These are phyloP conservation scores for Drosophila peninsularis DNA, from an alignment of 2,888 invertebrate species.

Conservation along the genomic window DNA sequence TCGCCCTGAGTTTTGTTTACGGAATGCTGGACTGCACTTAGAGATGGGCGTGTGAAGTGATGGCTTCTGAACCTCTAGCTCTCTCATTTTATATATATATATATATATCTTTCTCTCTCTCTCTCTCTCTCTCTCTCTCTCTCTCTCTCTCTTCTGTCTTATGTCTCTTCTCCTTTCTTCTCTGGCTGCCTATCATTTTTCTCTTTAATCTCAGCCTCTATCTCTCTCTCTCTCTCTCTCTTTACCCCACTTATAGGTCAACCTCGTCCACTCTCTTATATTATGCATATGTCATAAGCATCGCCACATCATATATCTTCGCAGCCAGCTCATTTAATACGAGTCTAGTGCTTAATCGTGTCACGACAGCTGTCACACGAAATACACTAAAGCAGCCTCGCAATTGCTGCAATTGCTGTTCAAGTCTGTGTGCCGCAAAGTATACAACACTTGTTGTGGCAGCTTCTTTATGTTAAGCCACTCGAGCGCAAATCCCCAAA, in stretches of 20 bases:
- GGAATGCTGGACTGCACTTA: background rate
- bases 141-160: background rate
- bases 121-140: background rate
- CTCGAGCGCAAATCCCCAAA: conserved; percentile 59
- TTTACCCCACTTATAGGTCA: background rate
- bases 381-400: background rate
- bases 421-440: conserved; percentile 33
- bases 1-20: background rate
- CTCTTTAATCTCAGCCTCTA: background rate
- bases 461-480: conserved; percentile 55
- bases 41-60: background rate
- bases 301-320: background rate
- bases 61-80: background rate
- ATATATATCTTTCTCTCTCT: background rate
- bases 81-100: too few relatives aligned
- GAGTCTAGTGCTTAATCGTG: conserved; percentile 4
- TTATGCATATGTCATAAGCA: background rate
- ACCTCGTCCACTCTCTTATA: background rate
- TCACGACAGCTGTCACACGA: conserved; percentile 10
- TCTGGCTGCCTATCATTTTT: background rate
- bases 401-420: conserved; percentile 16
- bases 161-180: background rate
- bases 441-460: conserved; percentile 65
- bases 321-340: background rate
- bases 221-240: too few relatives aligned